Base-by-base conservation (phyloP, 2,113 vertebrate species). In the Syrmaticus mikado region DNA sequence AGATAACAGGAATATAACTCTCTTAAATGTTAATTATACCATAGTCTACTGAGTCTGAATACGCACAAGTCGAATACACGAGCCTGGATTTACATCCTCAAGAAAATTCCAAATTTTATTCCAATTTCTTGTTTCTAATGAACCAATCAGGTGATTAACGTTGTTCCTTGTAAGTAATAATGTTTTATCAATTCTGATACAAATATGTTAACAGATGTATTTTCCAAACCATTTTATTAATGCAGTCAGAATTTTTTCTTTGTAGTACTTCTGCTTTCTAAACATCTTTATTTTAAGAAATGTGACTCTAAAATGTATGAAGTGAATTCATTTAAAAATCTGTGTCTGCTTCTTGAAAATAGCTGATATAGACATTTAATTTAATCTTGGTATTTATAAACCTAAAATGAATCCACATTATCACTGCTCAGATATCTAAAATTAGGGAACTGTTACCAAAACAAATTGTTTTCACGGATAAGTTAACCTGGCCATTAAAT, bases 371-470 rank as follows among this genome's bases (percentile, higher is more conserved):
- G 92, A 91, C 89, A 71, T 52, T 85, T 72, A 92, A 93, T 85
- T 91, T 92, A 92, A 93, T 87, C 55, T 93, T 71, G 19, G 19
- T 87, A 71, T 93, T 93, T 82, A 80, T 41, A 45, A 48, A 80
- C 34, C 74, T 32, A 83, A 40, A 80, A 94, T 85, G n/a, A 71
- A 92, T 64, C 58, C 55, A 43, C 75, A 90, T 64, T 75, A 96
- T 71, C 1, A 0, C 52, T 36, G 65, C 53, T 40, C 64, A 92
- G 79, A 57, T 94, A 92, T n/a, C 60, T 57, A 53, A 73, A 94
- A 90, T 91, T 74, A 95, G 55, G 30, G 52, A 43, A 81, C 91
- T 82, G 78, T 93, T 93, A 89, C 82, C 80, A 77, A 91, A 92
- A 7, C 40, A 89, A 94, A 93, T 94, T 90, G 75, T 91, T 93